Evolutionary conservation across 2,888 invertebrate species (phyloP).

Genomic region (Kryphioiulus occultus): DNA sequence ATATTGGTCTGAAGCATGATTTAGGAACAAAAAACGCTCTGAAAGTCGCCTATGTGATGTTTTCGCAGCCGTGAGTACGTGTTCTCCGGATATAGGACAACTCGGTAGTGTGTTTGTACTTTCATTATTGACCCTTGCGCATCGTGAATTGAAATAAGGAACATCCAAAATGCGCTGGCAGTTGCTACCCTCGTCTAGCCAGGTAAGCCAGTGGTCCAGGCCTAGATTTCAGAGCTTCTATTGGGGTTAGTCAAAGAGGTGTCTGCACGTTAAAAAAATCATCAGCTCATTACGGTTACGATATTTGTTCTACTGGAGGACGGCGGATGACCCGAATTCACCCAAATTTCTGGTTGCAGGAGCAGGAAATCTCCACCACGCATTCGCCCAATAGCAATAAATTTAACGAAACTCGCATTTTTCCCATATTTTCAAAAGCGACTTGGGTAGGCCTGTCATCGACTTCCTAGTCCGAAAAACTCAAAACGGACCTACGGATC

Average conservation of each 20-base stretch:
- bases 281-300: conserved; percentile 1
- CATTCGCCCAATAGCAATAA: not conserved
- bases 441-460: not conserved
- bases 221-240: not conserved
- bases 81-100: not conserved
- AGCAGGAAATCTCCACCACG: not conserved
- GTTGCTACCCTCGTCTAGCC: not conserved
- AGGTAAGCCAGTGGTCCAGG: not conserved
- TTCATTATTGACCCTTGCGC: not conserved
- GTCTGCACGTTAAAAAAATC: not conserved
- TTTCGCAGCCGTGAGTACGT: too few species aligned
- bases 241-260: conserved; percentile 35
- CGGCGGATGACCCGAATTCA: conserved; percentile 10
- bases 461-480: not conserved
- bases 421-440: not conserved
- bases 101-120: not conserved
- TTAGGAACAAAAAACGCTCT: too few species aligned
- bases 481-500: not conserved
- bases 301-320: not conserved
- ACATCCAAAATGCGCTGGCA: not conserved
- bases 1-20: too few species aligned
- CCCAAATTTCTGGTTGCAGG: not conserved
- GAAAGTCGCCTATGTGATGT: too few species aligned
- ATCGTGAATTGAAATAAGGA: not conserved
- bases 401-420: not conserved